Evolutionary conservation across 1,140 invertebrate genomes (phyloP).

Genomic region (Leptinotarsa texana): DNA sequence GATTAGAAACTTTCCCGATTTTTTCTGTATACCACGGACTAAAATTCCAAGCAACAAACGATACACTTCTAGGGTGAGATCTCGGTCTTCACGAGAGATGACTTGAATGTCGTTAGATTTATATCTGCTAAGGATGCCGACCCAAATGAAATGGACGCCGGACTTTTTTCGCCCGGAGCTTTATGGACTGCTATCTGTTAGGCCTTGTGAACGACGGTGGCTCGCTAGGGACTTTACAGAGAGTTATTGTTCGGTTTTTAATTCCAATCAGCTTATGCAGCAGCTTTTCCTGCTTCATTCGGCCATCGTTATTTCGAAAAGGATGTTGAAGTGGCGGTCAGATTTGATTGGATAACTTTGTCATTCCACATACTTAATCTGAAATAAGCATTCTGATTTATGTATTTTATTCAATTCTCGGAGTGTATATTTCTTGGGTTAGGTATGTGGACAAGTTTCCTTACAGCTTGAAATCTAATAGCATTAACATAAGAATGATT

Average conservation of each 20-base stretch:
- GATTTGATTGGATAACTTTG: no score
- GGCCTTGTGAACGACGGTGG: neutral
- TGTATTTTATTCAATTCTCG: no score
- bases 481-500: no score
- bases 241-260: constrained; percentile 21
- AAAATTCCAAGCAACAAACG: neutral
- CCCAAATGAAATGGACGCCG: constrained; percentile 20
- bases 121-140: constrained; percentile 17
- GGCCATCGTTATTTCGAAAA: neutral
- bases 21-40: neutral
- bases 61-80: constrained; percentile 3
- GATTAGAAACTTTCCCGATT: no score
- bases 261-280: constrained; percentile 19
- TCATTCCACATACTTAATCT: no score
- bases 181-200: constrained; percentile 15
- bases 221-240: neutral
- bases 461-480: no score
- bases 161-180: constrained; percentile 14
- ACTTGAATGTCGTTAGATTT: constrained; percentile 23
- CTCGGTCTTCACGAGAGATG: constrained; percentile 12
- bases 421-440: no score
- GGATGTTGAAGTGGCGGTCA: no score
- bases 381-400: no score
- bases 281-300: constrained; percentile 4
- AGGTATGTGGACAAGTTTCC: no score